Conservation (phyloP, 2,797 vertebrate species). For the Pteropus rufus region DNA sequence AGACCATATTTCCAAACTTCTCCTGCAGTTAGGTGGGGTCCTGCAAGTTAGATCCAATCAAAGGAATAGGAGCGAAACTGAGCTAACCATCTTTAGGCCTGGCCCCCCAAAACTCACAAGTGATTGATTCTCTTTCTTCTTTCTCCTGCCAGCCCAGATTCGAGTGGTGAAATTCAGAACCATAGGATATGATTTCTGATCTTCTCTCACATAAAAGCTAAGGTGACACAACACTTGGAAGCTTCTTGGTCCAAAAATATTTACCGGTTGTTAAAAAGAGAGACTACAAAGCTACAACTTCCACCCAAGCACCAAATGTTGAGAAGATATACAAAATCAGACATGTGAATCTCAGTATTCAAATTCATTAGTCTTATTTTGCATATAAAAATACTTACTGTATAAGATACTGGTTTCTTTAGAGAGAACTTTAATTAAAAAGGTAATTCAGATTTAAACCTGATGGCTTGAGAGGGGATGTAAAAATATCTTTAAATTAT, state of each 20-base stretch:
- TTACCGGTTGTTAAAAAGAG: background rate
- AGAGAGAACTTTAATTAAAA: background rate
- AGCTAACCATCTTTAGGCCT: background rate
- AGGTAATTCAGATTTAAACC: background rate
- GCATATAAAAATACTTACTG: background rate
- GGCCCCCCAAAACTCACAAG: background rate
- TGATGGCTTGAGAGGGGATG: background rate
- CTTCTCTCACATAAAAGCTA: background rate
- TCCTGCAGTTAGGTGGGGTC: background rate
- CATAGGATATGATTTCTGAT: background rate
- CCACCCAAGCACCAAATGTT: background rate
- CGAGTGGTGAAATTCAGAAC: background rate
- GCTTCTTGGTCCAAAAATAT: background rate
- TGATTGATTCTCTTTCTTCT: background rate
- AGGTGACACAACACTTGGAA: background rate
- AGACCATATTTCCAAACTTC: background rate
- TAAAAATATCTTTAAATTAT: background rate
- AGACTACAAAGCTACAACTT: background rate
- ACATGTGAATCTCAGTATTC: background rate
- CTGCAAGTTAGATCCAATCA: background rate
- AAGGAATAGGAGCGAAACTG: background rate
- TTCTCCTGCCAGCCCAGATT: background rate
- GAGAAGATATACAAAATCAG: background rate
- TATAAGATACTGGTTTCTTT: background rate
- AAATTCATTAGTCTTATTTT: background rate